Base-by-base conservation (phyloP, 2,113 vertebrate species). In the Lophius piscatorius region DNA sequence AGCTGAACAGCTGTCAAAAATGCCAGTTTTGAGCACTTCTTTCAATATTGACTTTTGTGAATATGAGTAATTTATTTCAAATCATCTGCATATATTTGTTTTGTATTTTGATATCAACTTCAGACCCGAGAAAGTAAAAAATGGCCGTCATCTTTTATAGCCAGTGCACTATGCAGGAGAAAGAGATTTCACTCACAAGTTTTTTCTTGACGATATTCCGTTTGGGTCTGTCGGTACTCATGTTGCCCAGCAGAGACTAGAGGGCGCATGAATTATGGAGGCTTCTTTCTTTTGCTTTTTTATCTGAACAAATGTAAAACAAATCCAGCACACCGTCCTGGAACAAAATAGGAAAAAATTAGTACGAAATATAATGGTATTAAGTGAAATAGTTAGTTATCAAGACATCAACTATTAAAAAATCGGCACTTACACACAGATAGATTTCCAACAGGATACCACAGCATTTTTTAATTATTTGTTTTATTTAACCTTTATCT, bases 151-250 rank as follows among this genome's bases (percentile, higher is more conserved):
- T n/a, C n/a, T n/a, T n/a, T n/a, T n/a, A 33, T 4, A 40, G 16
- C 23, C 35, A 21, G 24, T 16, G n/a, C n/a, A n/a, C n/a, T 17
- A 10, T 20, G 45, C 1, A 31, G 5, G 6, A 39, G 9, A 39
- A 18, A 39, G 6, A 36, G 5, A 18, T 22, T 5, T 21, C 6
- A 57, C 75, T 74, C 17, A 84, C 82, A 70, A 76, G 78, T 84
- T 67, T 81, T 6, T 84, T 84, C 24, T 70, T 81, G 64, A 84
- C 81, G 74, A 81, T 81, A 17, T 81, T 81, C n/a, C 82, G 67
- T 63, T 81, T 81, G 71, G 82, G 82, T 63, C 82, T 57, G 63
- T 76, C 75, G 44, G 63, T 61, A 70, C 71, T 84, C 82, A 84
- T 84, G 40, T 64, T 84, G 56, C 16, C 44, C 22, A 50, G 48